Evolutionary conservation across 2,113 vertebrate species (phyloP).

Genomic region (Bubo bubo): DNA sequence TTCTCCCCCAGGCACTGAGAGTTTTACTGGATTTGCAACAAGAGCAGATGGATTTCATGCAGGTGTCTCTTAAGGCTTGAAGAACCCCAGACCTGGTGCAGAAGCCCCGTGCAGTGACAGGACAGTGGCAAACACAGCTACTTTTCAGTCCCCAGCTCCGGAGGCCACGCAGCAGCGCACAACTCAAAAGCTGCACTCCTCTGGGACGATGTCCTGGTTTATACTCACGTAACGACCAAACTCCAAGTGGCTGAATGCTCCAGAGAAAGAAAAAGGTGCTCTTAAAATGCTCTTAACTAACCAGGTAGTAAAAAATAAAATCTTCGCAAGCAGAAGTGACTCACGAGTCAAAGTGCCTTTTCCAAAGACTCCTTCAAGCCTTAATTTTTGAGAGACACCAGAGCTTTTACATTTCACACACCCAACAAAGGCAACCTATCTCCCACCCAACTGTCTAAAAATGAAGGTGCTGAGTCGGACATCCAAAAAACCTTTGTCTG

Average conservation of each 20-base stretch:
- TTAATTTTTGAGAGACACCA: not conserved
- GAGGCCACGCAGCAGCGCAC: rapidly evolving
- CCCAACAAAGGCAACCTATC: not conserved
- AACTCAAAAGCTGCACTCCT: not conserved
- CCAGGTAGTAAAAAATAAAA: not conserved
- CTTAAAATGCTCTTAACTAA: not conserved
- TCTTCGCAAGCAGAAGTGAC: not conserved
- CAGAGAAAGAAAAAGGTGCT: not conserved
- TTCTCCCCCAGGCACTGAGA: not conserved
- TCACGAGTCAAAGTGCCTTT: not conserved
- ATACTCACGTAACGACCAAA: rapidly evolving
- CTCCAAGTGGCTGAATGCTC: not conserved
- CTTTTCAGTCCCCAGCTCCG: too few relatives aligned
- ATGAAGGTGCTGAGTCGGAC: not conserved
- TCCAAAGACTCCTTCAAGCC: not conserved
- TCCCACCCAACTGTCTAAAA: not conserved
- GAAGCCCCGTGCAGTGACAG: not conserved
- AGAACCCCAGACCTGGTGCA: not conserved
- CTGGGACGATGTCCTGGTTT: not conserved
- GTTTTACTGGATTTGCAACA: not conserved
- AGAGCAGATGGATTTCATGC: not conserved
- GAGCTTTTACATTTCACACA: not conserved
- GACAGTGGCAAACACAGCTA: rapidly evolving
- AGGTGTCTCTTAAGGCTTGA: not conserved
- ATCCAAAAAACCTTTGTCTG: not conserved